Evolutionary conservation across 2,113 vertebrate species (phyloP).

Genomic region (Mystacornis crossleyi): DNA sequence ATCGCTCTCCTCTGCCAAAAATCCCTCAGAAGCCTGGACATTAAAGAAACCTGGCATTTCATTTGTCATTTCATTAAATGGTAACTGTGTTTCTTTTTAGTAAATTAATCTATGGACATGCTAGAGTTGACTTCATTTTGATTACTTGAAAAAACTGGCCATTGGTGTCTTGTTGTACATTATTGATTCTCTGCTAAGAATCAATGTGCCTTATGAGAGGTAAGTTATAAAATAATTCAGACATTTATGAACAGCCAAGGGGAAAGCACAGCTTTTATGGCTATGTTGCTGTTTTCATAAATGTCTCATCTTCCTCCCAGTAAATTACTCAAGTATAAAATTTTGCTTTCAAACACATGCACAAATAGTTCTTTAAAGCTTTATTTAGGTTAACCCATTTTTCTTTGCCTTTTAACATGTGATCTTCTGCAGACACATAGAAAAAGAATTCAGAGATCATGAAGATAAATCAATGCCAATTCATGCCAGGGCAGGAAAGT

Average conservation of each 20-base stretch:
- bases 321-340: not conserved
- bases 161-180: not conserved
- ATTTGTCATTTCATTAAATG: not conserved
- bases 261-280: not conserved
- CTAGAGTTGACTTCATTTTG: not conserved
- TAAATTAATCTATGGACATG: not conserved
- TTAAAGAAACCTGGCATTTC: not conserved
- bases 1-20: not conserved
- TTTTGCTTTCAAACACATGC: not conserved
- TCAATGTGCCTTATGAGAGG: not conserved
- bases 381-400: not conserved
- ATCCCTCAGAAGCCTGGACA: not conserved
- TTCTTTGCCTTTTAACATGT: constrained; percentile 16
- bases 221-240: constrained; percentile 8
- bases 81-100: not conserved
- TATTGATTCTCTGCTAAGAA: not conserved
- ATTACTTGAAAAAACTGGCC: not conserved
- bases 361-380: not conserved
- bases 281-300: not conserved
- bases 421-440: not conserved
- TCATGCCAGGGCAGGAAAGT: constrained; percentile 9
- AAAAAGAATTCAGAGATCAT: constrained; percentile 8
- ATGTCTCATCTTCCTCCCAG: not conserved
- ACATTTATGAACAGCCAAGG: not conserved
- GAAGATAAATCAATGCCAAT: constrained; percentile 1